These are phyloP conservation scores for Drosophila willistoni DNA, from an alignment of 1,140 invertebrate genomes.

Conservation along the genomic window DNA sequence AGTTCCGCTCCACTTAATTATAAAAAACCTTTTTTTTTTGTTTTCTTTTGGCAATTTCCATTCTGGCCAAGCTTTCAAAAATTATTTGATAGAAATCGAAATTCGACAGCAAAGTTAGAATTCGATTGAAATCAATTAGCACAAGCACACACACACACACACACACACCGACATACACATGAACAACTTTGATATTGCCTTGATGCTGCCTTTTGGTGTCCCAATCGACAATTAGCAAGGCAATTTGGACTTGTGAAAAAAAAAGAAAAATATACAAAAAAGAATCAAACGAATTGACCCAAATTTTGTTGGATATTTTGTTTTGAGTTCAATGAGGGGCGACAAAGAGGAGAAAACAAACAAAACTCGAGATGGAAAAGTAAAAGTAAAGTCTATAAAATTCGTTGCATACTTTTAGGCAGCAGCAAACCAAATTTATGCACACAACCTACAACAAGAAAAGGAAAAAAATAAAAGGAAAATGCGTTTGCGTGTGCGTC, in stretches of 20 bases:
- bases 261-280: not conserved
- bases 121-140: constrained; percentile 66
- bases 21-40: not conserved
- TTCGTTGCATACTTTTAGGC: constrained; percentile 68
- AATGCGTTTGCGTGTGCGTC: constrained; percentile 33
- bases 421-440: constrained; percentile 53
- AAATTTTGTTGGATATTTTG: constrained; percentile 31
- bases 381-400: constrained; percentile 35
- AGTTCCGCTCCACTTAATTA: constrained; percentile 3
- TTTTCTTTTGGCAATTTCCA: constrained; percentile 2
- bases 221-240: constrained; percentile 49
- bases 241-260: constrained; percentile 31
- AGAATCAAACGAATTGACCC: constrained; percentile 31
- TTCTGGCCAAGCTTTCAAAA: constrained; percentile 14
- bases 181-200: constrained; percentile 23
- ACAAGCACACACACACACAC: constrained; percentile 4
- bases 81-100: constrained; percentile 54
- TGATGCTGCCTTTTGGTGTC: constrained; percentile 19
- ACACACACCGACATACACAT: constrained; percentile 11
- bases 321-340: not conserved
- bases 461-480: not conserved
- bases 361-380: constrained; percentile 17
- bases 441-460: constrained; percentile 32
- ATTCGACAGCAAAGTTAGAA: constrained; percentile 49
- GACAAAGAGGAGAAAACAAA: constrained; percentile 32